Evolutionary conservation across 1,140 invertebrate species (phyloP).

Genomic region (Macrosteles quadrilineatus): DNA sequence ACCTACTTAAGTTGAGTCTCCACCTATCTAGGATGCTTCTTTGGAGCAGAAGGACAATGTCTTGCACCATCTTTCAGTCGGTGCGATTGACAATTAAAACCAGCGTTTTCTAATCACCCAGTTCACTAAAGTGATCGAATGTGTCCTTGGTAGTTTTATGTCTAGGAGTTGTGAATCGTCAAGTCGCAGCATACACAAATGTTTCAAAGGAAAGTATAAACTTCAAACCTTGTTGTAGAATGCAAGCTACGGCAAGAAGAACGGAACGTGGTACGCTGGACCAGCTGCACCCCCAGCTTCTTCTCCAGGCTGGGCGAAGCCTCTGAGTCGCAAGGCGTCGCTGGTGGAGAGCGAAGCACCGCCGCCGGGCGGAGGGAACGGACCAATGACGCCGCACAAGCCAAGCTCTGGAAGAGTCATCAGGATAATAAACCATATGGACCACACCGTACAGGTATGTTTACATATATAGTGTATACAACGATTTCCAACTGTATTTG

Average conservation of each 20-base stretch:
- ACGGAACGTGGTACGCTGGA: slow-evolving; percentile 78
- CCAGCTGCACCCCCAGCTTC: slow-evolving; percentile 54
- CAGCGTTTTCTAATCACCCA: no score
- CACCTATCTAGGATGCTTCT: no score
- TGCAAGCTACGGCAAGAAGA: slow-evolving; percentile 84
- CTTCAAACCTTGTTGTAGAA: slow-evolving; percentile 64
- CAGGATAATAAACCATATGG: slow-evolving; percentile 87
- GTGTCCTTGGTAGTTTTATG: no score
- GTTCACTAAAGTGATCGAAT: no score
- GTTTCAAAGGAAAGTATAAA: no score
- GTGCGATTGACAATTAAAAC: no score
- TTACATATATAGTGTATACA: no score
- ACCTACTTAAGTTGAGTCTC: no score
- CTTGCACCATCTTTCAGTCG: no score
- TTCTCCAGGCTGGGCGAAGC: slow-evolving; percentile 56
- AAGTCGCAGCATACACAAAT: no score
- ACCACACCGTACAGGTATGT: slow-evolving; percentile 83
- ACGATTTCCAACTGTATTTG: neutral
- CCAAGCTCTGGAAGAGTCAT: slow-evolving; percentile 82
- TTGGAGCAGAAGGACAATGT: no score
- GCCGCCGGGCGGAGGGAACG: slow-evolving; percentile 53
- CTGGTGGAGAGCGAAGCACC: slow-evolving; percentile 61
- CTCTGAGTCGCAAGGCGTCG: slow-evolving; percentile 59
- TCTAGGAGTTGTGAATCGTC: no score
- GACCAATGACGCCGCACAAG: slow-evolving; percentile 55